phyloP scores from a whole-genome alignment of 2,888 invertebrate species.

The Oxycera nigricornis region DNA sequence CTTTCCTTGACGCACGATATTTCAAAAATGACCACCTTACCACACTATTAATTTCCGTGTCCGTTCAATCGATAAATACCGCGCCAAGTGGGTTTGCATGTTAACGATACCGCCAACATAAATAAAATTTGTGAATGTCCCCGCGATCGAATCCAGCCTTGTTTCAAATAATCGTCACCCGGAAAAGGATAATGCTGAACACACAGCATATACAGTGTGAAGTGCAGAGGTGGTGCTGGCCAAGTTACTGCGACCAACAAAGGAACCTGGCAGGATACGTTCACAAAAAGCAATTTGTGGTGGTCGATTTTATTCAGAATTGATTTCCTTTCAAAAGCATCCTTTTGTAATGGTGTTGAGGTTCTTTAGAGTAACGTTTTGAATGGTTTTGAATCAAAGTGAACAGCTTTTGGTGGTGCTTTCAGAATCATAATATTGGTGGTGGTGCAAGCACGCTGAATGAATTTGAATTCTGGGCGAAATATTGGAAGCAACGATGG shows the following conservation, averaged over 20 bases:
- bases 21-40: neutral
- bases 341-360: neutral
- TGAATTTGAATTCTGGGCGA: no score
- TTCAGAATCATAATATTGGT: no score
- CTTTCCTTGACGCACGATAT: no score
- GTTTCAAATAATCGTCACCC: neutral
- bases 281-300: neutral
- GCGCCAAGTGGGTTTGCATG: neutral
- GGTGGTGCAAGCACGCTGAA: no score
- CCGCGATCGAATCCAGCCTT: neutral
- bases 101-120: slow-evolving; percentile 4
- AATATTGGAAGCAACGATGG: no score
- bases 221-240: neutral
- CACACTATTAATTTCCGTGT: neutral
- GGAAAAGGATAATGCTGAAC: neutral
- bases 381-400: no score
- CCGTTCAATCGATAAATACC: neutral
- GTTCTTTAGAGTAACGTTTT: no score
- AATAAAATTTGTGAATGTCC: neutral
- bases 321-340: slow-evolving; percentile 12
- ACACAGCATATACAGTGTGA: no score
- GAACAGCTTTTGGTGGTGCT: no score
- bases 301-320: neutral
- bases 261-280: neutral
- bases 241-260: neutral